Conservation (phyloP, 2,113 vertebrate genomes). For the Eonycteris spelaea region DNA sequence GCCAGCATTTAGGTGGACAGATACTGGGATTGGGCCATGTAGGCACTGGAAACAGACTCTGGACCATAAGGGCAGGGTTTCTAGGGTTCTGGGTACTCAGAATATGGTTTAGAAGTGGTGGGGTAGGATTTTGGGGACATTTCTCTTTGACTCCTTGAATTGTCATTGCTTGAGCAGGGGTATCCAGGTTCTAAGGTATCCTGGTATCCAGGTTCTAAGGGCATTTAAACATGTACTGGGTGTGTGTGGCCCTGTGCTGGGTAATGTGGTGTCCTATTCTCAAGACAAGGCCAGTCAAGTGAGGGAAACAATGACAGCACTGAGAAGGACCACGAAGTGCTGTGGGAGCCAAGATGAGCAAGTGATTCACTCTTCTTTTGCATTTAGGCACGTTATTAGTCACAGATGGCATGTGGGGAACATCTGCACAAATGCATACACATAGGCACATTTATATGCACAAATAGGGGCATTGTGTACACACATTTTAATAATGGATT, state of each 20-base stretch:
- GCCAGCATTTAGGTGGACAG: neutral
- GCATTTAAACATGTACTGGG: neutral
- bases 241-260: neutral
- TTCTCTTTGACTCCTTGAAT: neutral
- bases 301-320: neutral
- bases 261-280: neutral
- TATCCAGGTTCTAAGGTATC: neutral
- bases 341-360: neutral
- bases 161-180: neutral
- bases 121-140: neutral
- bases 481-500: neutral
- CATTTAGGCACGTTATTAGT: neutral
- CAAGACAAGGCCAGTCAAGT: neutral
- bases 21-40: neutral
- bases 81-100: neutral
- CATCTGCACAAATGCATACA: neutral
- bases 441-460: neutral
- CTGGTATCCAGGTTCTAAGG: neutral
- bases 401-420: neutral
- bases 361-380: neutral
- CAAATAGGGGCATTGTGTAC: neutral
- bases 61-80: neutral
- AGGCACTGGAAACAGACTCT: neutral
- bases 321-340: neutral
- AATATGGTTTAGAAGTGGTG: neutral